These are phyloP conservation scores for Avahi laniger DNA, from an alignment of 2,797 vertebrate species.

Conservation along the genomic window DNA sequence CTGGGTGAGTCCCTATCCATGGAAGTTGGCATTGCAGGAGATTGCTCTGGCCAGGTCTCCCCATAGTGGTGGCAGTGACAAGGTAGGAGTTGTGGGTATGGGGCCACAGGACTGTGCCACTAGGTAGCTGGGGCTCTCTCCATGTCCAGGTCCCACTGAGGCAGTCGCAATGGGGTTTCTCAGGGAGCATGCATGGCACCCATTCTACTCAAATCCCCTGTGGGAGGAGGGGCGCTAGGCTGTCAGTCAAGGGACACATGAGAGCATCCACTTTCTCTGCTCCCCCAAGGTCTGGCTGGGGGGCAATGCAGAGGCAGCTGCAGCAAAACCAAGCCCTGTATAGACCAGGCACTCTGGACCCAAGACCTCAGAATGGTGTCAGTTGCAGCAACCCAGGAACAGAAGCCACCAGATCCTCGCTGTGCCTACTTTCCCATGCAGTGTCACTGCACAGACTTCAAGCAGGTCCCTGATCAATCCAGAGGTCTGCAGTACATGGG, in stretches of 20 bases:
- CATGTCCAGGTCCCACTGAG: background rate
- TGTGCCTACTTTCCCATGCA: background rate
- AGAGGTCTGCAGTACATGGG: background rate
- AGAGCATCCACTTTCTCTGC: background rate
- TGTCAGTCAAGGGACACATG: background rate
- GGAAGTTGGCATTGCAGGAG: background rate
- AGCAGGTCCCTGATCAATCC: background rate
- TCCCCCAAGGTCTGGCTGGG: background rate
- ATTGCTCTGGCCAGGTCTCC: background rate
- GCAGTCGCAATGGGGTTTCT: background rate
- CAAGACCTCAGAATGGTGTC: background rate
- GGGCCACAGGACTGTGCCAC: background rate
- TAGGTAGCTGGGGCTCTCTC: background rate
- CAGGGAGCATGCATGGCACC: background rate
- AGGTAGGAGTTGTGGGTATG: background rate
- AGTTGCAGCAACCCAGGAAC: background rate
- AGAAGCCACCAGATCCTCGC: background rate
- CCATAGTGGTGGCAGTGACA: background rate
- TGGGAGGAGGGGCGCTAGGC: background rate
- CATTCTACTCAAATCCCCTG: background rate
- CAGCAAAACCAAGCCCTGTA: background rate
- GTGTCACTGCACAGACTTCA: background rate
- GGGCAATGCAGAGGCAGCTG: background rate
- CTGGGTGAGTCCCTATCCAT: background rate
- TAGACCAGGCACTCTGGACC: background rate